These are phyloP conservation scores for Thelaira solivaga DNA, from an alignment of 2,888 invertebrate genomes.

Conservation along the genomic window DNA sequence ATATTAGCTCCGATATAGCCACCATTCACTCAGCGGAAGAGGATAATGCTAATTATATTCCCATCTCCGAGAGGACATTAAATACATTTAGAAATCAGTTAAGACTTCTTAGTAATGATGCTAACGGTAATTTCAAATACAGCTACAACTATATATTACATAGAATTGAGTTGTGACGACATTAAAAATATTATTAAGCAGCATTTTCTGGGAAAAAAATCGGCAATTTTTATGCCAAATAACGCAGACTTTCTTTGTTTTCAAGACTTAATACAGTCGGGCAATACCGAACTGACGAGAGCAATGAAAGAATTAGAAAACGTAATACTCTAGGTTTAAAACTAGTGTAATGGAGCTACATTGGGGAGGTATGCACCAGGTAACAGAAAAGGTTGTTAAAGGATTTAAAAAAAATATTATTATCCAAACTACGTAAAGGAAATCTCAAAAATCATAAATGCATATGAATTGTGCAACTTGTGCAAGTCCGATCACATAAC, in stretches of 20 bases:
- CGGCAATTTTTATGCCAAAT: slow-evolving; percentile 20
- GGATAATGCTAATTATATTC: background rate
- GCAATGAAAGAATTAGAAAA: background rate
- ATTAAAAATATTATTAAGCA: slow-evolving; percentile 26
- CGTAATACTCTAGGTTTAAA: slow-evolving; percentile 27
- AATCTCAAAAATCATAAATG: slow-evolving; percentile 48
- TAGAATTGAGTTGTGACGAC: background rate
- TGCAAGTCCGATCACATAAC: slow-evolving; percentile 54
- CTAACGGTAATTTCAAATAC: background rate
- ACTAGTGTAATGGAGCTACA: slow-evolving; percentile 3
- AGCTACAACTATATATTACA: background rate
- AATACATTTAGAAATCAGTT: background rate
- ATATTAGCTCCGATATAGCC: background rate
- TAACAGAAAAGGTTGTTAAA: slow-evolving; percentile 38
- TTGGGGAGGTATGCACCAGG: slow-evolving; percentile 36
- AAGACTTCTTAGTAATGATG: background rate
- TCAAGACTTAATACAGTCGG: slow-evolving; percentile 32
- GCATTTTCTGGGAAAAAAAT: slow-evolving; percentile 17
- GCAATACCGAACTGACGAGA: background rate
- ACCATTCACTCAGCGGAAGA: background rate
- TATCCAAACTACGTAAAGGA: slow-evolving; percentile 47
- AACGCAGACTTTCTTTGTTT: slow-evolving; percentile 12
- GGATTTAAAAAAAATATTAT: slow-evolving; percentile 34
- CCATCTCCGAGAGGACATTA: background rate
- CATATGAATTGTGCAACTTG: slow-evolving; percentile 49